Conservation (phyloP, 2,797 vertebrate genomes). For the Yasuhikotakia modesta region DNA sequence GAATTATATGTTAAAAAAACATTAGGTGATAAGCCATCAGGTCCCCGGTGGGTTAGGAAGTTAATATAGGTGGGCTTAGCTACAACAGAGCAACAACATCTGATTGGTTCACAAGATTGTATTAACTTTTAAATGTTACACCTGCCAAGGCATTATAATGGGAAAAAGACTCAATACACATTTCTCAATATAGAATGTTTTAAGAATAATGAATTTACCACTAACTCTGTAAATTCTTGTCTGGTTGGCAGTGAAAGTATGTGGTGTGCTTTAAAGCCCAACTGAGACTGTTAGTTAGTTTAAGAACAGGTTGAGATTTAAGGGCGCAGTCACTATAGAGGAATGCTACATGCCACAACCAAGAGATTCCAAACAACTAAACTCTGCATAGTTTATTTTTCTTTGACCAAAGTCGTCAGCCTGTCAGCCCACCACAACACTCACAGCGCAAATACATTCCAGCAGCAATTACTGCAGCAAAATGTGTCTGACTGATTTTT, state of each 20-base stretch:
- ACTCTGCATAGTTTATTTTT: conserved; percentile 40
- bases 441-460: conserved; percentile 42
- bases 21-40: conserved; percentile 31
- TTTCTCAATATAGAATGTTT: background rate
- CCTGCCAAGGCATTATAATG: conserved; percentile 43
- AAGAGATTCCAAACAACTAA: conserved; percentile 53
- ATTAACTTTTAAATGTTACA: conserved; percentile 43
- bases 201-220: conserved; percentile 53
- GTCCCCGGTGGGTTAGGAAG: conserved; percentile 42
- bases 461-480: conserved; percentile 31
- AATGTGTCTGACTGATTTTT: conserved; percentile 34
- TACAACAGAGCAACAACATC: conserved; percentile 35
- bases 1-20: conserved; percentile 43
- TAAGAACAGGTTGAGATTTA: conserved; percentile 47
- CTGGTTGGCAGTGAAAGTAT: conserved; percentile 48
- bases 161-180: conserved; percentile 14
- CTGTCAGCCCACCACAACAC: conserved; percentile 43
- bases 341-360: conserved; percentile 48
- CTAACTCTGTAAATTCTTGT: conserved; percentile 44
- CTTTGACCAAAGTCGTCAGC: conserved; percentile 36
- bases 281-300: conserved; percentile 57
- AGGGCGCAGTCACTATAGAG: conserved; percentile 35
- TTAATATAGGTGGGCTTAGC: conserved; percentile 41
- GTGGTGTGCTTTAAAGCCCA: conserved; percentile 47
- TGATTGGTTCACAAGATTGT: conserved; percentile 20